phyloP scores from a whole-genome alignment of 2,888 invertebrate genomes.

The Drosophila gaucha region DNA sequence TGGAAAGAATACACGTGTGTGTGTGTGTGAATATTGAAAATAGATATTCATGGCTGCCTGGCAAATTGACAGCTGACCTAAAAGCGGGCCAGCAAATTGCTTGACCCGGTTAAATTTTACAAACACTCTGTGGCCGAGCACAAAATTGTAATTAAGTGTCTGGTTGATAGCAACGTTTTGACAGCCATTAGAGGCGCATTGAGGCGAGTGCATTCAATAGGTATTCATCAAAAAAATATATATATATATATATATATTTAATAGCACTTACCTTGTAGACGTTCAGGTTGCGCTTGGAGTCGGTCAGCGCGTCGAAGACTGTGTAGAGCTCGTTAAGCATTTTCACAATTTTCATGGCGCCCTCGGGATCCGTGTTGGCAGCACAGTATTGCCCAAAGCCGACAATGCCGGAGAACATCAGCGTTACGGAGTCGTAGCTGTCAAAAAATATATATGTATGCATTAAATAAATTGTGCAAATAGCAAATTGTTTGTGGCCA shows the following conservation, averaged over 20 bases:
- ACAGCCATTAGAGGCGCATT: constrained; percentile 25
- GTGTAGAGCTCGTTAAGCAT: constrained; percentile 97
- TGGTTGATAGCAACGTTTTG: constrained; percentile 33
- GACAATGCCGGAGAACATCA: constrained; percentile 97
- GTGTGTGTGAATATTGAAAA: constrained; percentile 6
- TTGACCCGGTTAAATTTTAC: constrained; percentile 8
- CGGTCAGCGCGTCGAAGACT: constrained; percentile 96
- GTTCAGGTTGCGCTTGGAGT: constrained; percentile 95
- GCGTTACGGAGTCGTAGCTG: constrained; percentile 95
- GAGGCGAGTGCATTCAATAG: constrained; percentile 9
- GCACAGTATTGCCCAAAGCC: constrained; percentile 97
- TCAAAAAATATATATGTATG: constrained; percentile 49
- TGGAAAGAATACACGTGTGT: constrained; percentile 82
- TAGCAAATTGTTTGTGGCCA: constrained; percentile 48
- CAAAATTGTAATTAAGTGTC: constrained; percentile 64
- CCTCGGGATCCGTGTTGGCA: constrained; percentile 94
- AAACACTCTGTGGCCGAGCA: constrained; percentile 16
- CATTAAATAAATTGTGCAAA: constrained; percentile 59
- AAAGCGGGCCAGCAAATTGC: constrained; percentile 28
- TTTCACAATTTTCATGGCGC: constrained; percentile 98
- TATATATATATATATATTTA: background rate
- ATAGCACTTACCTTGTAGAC: constrained; percentile 92
- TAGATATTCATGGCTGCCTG: constrained; percentile 3
- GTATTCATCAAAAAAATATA: constrained; percentile 7
- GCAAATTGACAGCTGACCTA: constrained; percentile 57